A percentile compares a stretch with the other conserved stretches of the same genome.
phyloP scores from a whole-genome alignment of 2,113 vertebrate genomes.

The Dipodomys stephensi region DNA sequence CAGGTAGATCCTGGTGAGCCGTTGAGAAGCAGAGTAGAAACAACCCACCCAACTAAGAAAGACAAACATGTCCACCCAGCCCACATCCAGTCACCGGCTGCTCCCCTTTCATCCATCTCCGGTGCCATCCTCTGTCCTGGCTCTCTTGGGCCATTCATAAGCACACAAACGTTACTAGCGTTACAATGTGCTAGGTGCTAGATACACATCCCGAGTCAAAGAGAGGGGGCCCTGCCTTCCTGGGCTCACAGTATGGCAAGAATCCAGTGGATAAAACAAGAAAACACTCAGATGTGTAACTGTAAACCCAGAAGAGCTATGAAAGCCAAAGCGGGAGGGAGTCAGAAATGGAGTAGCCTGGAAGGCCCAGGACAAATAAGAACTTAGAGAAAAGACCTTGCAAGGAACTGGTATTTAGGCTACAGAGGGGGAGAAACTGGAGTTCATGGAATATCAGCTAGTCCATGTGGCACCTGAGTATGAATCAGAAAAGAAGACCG shows the following conservation, averaged over 20 bases:
- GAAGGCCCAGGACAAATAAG: no score
- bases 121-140: neutral
- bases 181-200: neutral
- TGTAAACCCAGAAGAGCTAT: neutral
- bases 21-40: neutral
- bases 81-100: no score
- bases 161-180: neutral
- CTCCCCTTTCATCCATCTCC: no score
- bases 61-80: neutral
- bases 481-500: no score
- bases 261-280: neutral
- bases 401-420: no score
- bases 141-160: neutral
- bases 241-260: neutral
- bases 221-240: rapidly evolving
- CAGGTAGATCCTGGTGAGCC: neutral
- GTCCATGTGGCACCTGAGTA: no score
- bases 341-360: no score
- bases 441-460: no score
- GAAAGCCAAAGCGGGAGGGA: neutral
- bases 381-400: no score
- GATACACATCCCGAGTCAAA: neutral
- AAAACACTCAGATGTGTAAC: neutral
- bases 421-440: no score
- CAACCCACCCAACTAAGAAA: neutral